Base-by-base conservation (phyloP, 2,797 vertebrate genomes). In the Eulemur coronatus region DNA sequence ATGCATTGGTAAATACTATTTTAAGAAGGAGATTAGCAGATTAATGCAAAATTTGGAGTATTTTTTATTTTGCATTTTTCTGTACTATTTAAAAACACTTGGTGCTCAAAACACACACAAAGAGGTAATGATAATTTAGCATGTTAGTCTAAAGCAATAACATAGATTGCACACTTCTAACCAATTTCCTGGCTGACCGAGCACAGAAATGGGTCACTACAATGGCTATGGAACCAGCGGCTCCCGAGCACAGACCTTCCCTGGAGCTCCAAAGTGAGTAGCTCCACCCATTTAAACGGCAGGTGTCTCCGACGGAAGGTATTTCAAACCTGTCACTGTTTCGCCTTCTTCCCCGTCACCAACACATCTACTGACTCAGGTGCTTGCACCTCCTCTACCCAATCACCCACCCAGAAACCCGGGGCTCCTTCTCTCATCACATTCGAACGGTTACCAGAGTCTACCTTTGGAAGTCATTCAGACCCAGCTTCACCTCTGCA, bases 1-100 rank as follows among this genome's bases (percentile, higher is more conserved):
- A 78, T 95, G 97, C 50, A 30, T 75, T 96, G 73, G 57, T 30
- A 98, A 97, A 78, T 97, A 96, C 86, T 96, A 92, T 94, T 96
- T 28, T 81, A 93, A 93, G 50, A 88, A 98, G 46, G 69, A 96
- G 87, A 50, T 85, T 57, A 91, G 13, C 85, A 59, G 93, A 48
- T 93, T 59, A 95, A 86, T n/a, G 50, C 75, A 65, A 50, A 94
- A 59, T 55, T 95, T 72, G 85, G 92, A 73, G 88, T 91, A 61
- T 92, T 84, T 46, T 78, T 20, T 35, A 43, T 79, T 95, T 92
- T 89, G 18, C 10, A 86, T 82, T 84, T 97, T 96, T 38, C 28
- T 78, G 35, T 82, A 70, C 33, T 96, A 17, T 33, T 96, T 95
- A n/a, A 46, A 72, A 22, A 90, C 11, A 57, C 81, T 48, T 81